Base-by-base conservation (phyloP, 2,797 vertebrate genomes). In the Urophycis tenuis region DNA sequence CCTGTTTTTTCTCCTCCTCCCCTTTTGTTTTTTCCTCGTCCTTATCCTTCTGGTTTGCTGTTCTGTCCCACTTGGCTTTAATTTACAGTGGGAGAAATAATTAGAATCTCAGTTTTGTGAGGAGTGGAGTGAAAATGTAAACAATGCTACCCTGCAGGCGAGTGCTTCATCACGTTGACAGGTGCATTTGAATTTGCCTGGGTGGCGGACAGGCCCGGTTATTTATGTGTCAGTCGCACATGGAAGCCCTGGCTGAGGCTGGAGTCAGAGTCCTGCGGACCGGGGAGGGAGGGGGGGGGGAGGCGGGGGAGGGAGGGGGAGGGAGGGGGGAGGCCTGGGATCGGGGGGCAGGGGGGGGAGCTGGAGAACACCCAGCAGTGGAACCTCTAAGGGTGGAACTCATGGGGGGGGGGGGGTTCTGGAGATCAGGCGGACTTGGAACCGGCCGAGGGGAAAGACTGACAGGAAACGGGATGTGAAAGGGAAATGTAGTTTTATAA, bases 81-180 rank as follows among this genome's bases (percentile, higher is more conserved):
- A 98, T 99, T 99, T 98, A 97, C 96, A 97, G 94, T 95, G 93
- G 93, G 93, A 96, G 93, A 97, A 98, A 99, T 98, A 98, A 99
- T 99, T 99, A 98, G 95, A 97, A 96, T 97, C 95, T 96, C 95
- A 96, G 95, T 97, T 97, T 97, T 95, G 93, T 93, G 92, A 96
- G 95, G 95, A 98, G 95, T 95, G 94, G 95, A 97, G 95, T 95
- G 96, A 98, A 98, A 98, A 97, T 98, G 96, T 99, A 99, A 99
- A 98, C 96, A 99, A 97, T 97, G 95, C 95, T 95, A 96, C 95
- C 96, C 96, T 96, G 94, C 95, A 95, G 97, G 97, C 96, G 94
- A 96, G 96, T 97, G 94, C 96, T 99, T 98, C 94, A 98, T 98
- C 97, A 99, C 96, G 91, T 95, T 98, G 97, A 98, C 97, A 97